Evolutionary conservation across 2,888 invertebrate species (phyloP).

Genomic region (Dicranocentrus wangi): DNA sequence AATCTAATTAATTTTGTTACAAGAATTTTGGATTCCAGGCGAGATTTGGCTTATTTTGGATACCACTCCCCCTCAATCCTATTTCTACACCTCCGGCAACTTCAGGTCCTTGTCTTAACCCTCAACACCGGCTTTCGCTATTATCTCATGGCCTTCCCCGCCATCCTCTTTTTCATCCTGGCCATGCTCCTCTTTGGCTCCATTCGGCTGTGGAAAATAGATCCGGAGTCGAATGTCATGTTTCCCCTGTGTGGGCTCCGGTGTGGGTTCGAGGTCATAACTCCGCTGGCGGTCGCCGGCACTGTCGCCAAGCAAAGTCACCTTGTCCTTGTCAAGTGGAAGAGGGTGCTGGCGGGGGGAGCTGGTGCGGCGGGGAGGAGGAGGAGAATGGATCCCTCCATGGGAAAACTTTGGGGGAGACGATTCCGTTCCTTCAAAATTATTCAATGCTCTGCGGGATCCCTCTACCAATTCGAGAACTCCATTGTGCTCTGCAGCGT

Average conservation of each 20-base stretch:
- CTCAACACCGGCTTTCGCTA: constrained; percentile 37
- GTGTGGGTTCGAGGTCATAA: constrained; percentile 52
- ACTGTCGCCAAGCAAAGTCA: constrained; percentile 6
- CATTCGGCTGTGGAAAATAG: constrained; percentile 28
- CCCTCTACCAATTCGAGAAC: constrained; percentile 52
- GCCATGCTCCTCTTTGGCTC: constrained; percentile 49
- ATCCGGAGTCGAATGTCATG: constrained; percentile 29
- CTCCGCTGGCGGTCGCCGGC: constrained; percentile 45
- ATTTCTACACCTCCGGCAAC: background rate
- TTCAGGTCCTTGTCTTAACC: background rate
- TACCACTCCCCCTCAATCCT: background rate
- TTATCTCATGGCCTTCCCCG: constrained; percentile 41
- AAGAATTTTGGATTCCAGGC: background rate
- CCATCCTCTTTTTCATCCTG: constrained; percentile 31
- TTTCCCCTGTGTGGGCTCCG: constrained; percentile 56
- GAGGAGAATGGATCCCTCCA: background rate
- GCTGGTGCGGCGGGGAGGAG: background rate
- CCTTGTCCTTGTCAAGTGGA: constrained; percentile 18
- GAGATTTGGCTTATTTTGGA: background rate
- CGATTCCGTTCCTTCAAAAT: background rate
- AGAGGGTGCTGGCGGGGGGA: background rate
- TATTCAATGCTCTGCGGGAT: constrained; percentile 44
- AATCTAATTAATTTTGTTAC: too few relatives aligned
- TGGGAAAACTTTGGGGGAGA: background rate
- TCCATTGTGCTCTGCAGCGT: constrained; percentile 54